Evolutionary conservation across 2,797 vertebrate genomes (phyloP).

Genomic region (Amblyraja radiata): DNA sequence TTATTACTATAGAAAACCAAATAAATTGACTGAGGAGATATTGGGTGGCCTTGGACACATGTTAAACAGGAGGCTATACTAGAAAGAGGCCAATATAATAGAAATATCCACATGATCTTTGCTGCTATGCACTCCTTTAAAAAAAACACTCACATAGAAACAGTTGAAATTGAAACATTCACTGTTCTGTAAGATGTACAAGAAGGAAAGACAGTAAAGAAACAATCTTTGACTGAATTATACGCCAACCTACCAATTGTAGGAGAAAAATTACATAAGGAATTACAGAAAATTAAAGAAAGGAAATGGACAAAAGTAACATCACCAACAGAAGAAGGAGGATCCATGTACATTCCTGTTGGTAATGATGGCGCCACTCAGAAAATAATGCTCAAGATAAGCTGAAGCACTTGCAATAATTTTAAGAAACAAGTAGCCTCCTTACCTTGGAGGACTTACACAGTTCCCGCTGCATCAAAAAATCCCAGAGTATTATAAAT

Average conservation of each 20-base stretch:
- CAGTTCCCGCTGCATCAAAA: too few species aligned
- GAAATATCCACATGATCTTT: neutral
- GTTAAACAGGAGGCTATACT: neutral
- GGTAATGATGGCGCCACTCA: too few species aligned
- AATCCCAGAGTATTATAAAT: too few species aligned
- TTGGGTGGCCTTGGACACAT: neutral
- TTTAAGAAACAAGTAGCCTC: too few species aligned
- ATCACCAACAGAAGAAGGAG: too few species aligned
- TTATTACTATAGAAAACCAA: neutral
- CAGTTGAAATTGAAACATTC: neutral
- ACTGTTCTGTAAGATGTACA: neutral
- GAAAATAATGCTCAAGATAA: too few species aligned
- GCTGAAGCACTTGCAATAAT: too few species aligned
- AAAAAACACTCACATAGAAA: neutral
- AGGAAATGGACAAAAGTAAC: too few species aligned
- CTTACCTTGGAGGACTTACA: too few species aligned
- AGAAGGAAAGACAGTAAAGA: neutral
- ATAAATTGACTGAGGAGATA: neutral
- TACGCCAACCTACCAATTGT: neutral
- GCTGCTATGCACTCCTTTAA: neutral
- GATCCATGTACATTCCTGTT: too few species aligned
- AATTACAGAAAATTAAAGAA: too few species aligned
- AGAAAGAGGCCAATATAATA: neutral
- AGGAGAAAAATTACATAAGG: neutral
- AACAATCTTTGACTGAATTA: neutral